Evolutionary conservation across 2,113 vertebrate species (phyloP).

Genomic region (Forbesichthys agassizii): DNA sequence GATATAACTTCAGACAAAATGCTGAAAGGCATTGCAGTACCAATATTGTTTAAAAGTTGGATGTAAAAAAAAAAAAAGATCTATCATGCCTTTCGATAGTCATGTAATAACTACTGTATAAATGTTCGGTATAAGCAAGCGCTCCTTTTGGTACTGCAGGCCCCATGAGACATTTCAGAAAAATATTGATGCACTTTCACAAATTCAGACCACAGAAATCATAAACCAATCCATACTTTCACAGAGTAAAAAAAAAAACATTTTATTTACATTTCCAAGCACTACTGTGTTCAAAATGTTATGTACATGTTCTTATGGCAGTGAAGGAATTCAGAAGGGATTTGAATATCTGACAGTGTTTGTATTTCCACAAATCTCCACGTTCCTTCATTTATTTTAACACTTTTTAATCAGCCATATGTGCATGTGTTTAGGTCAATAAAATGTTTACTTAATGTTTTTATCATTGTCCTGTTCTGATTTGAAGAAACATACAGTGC

Average conservation of each 20-base stretch:
- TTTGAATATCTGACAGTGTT: slow-evolving; percentile 55
- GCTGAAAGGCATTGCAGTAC: slow-evolving; percentile 28
- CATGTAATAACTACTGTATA: slow-evolving; percentile 60
- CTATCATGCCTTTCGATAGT: slow-evolving; percentile 39
- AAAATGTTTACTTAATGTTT: slow-evolving; percentile 72
- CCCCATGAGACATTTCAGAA: background rate
- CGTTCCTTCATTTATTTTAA: slow-evolving; percentile 65
- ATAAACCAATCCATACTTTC: slow-evolving; percentile 27
- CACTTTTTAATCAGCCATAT: slow-evolving; percentile 64
- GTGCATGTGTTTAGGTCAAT: slow-evolving; percentile 77
- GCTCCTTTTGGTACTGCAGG: slow-evolving; percentile 44
- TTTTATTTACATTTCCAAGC: slow-evolving; percentile 40
- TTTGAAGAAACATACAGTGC: background rate
- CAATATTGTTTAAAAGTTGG: slow-evolving; percentile 14
- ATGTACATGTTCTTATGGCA: slow-evolving; percentile 12
- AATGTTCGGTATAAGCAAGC: slow-evolving; percentile 51
- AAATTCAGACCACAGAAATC: slow-evolving; percentile 30
- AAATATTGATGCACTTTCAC: slow-evolving; percentile 63
- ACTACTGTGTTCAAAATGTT: slow-evolving; percentile 43
- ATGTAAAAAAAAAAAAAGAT: slow-evolving; percentile 44
- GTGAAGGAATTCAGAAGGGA: slow-evolving; percentile 55
- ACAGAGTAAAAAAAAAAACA: slow-evolving; percentile 46
- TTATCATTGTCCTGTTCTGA: slow-evolving; percentile 51
- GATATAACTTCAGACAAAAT: slow-evolving; percentile 28
- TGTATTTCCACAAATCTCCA: slow-evolving; percentile 58